Evolutionary conservation across 2,888 invertebrate species (phyloP).

Genomic region (Homarus gammarus): DNA sequence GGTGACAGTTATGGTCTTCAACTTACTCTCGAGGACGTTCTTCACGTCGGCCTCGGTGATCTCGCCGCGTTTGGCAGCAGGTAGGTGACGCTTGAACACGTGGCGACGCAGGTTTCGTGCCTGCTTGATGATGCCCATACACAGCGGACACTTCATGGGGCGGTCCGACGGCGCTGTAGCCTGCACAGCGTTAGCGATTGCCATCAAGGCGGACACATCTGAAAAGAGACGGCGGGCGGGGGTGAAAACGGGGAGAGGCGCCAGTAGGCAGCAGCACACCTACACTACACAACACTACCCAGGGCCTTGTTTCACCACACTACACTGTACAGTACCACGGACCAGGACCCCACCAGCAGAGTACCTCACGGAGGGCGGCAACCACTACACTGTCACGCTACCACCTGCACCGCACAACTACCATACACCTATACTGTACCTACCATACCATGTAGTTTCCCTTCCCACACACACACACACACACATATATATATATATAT

Average conservation of each 20-base stretch:
- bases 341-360: not conserved
- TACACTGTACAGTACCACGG: constrained; percentile 21
- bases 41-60: constrained; percentile 75
- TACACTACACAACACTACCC: constrained; percentile 69
- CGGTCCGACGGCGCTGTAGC: constrained; percentile 73
- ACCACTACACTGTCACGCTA: not conserved
- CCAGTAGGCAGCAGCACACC: constrained; percentile 59
- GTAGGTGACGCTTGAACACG: constrained; percentile 74
- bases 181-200: constrained; percentile 74
- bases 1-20: constrained; percentile 74
- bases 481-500: too few species aligned
- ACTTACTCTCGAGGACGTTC: constrained; percentile 64
- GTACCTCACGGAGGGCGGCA: not conserved
- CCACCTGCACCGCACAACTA: not conserved
- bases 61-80: constrained; percentile 72
- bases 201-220: constrained; percentile 76
- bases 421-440: not conserved
- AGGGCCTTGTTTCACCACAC: constrained; percentile 26
- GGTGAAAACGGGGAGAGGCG: constrained; percentile 65
- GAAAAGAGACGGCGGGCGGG: constrained; percentile 74
- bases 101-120: constrained; percentile 74
- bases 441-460: not conserved
- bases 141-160: constrained; percentile 74
- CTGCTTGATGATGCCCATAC: constrained; percentile 74
- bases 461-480: too few species aligned